Percentiles rank a stretch among this genome's conserved stretches.
Conservation (phyloP, 2,113 vertebrate species). For the Odocoileus hemionus region DNA sequence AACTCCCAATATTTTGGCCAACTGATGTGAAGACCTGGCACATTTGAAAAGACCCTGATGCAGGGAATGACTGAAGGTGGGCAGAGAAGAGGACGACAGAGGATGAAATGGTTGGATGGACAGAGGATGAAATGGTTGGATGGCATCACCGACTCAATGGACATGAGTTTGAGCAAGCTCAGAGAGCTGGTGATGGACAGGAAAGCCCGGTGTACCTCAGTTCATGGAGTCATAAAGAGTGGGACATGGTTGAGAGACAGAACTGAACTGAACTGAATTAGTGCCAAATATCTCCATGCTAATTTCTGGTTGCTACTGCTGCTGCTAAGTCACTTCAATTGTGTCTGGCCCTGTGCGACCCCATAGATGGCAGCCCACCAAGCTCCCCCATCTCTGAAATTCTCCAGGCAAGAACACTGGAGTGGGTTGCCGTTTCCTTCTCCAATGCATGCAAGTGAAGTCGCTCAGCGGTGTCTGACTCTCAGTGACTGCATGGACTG, state of each 20-base stretch:
- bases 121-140: background rate
- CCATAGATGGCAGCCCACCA: no score
- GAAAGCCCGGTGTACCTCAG: background rate
- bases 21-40: background rate
- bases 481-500: no score
- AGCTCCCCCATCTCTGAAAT: no score
- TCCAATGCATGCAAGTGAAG: no score
- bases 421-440: no score
- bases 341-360: no score
- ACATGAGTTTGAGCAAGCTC: background rate
- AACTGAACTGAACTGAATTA: background rate
- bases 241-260: background rate
- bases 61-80: background rate
- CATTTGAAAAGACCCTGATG: background rate
- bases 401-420: no score
- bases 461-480: no score
- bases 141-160: background rate
- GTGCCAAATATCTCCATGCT: background rate
- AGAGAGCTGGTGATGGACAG: background rate
- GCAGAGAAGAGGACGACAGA: rapidly evolving
- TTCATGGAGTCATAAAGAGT: background rate
- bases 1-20: background rate
- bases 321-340: no score
- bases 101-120: background rate
- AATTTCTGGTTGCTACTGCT: background rate